Evolutionary conservation across 2,888 invertebrate genomes (phyloP), one percentile per base, ranked within the genome.

Genomic region (Torymus tubicola): DNA sequence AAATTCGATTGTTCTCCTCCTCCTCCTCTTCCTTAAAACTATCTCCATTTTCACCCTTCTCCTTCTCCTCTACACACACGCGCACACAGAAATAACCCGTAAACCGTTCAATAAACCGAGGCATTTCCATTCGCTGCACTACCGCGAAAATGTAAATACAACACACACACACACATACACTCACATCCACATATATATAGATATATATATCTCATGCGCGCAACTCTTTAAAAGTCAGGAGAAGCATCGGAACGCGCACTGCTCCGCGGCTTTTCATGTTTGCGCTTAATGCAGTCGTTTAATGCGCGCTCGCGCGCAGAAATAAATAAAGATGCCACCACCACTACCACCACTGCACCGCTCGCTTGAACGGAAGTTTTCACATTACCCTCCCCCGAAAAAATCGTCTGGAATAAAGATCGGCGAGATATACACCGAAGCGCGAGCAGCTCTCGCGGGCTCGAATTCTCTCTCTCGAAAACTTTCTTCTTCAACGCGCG

Each of bases 161-260:
- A 14, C 21, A 53, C n/a, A 58, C 21, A 52, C n/a, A 31, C 31
- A 31, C 31, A 31, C 31, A 31, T 8, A 31, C 31, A 31, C 31
- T 31, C n/a, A n/a, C n/a, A n/a, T n/a, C n/a, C n/a, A 31, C 8
- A 31, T 3, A 31, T 3, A 31, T 31, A 31, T 31, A 24, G 2
- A 24, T 24, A 24, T 24, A 14, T n/a, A 61, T 71, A 61, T 71
- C 61, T 52, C 71, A 63, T 67, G 50, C 58, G 58, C 53, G 68
- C 57, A 73, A 73, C 73, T 73, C 31, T 73, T 78, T 78, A 68
- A 78, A 78, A 78, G 73, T 78, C 68, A n/a, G 63, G 18, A 31
- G 31, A 67, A 53, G 42, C 55, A 58, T 63, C 58, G 50, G 21
- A 21, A 21, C 16, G 55, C n/a, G n/a, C 58, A n/a, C 31, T 21